Percentiles rank a stretch among this genome's conserved stretches.
Evolutionary conservation across 2,797 vertebrate genomes (phyloP).

Genomic region (Mormyrops attenuatus): DNA sequence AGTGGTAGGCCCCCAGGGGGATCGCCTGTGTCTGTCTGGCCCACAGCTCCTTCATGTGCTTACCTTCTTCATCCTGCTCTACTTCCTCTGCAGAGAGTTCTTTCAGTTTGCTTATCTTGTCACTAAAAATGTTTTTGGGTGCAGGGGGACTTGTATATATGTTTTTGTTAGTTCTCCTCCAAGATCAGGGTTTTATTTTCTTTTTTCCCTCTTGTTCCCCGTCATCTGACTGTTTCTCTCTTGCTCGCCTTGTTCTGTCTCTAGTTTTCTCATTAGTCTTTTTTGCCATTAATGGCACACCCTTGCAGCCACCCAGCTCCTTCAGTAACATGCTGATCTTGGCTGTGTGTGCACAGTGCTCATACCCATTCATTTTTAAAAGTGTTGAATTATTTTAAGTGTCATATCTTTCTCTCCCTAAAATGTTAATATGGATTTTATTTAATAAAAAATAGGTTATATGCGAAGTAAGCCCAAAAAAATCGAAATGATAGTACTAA

Average conservation of each 20-base stretch:
- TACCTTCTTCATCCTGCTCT: conserved; percentile 10
- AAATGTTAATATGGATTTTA: neutral
- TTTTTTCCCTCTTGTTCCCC: neutral
- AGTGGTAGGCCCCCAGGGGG: neutral
- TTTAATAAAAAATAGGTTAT: neutral
- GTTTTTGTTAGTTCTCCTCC: neutral
- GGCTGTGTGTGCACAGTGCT: neutral
- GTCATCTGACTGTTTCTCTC: neutral
- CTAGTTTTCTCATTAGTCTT: conserved; percentile 32
- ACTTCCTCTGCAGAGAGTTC: conserved; percentile 11
- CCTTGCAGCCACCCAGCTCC: neutral
- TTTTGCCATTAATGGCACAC: neutral
- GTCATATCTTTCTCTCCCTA: neutral
- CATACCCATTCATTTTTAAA: neutral
- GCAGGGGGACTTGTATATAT: neutral
- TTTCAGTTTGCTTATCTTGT: neutral
- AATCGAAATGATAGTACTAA: neutral
- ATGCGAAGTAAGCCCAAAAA: neutral
- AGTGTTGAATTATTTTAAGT: neutral
- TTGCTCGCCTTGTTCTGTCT: conserved; percentile 6
- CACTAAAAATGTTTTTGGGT: neutral
- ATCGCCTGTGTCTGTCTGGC: neutral
- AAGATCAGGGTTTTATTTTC: neutral
- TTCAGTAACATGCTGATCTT: neutral
- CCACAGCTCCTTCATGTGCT: neutral